phyloP scores from a whole-genome alignment of 92 coral and sea anemone genomes.

The Phymanthus crucifer region DNA sequence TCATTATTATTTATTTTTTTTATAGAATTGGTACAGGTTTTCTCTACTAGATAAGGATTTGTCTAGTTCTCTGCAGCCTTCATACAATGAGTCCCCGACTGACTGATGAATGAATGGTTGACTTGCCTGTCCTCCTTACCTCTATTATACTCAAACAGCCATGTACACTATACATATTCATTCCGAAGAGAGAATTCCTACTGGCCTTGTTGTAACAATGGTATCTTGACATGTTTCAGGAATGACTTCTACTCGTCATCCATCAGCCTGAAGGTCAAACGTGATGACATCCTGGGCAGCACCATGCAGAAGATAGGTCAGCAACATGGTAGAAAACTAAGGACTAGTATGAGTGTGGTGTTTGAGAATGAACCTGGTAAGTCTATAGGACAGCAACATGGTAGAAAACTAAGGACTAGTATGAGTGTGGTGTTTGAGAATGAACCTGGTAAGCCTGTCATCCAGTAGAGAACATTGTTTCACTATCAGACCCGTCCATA shows the following conservation, averaged over 20 bases:
- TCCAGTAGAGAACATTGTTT: no score
- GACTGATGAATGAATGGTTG: no score
- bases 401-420: constrained; percentile 45
- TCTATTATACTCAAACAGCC: no score
- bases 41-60: no score
- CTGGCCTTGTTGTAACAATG: background rate
- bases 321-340: constrained; percentile 45
- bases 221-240: background rate
- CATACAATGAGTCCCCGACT: background rate
- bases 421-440: constrained; percentile 65
- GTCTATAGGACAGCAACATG: background rate
- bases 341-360: constrained; percentile 54
- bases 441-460: constrained; percentile 74
- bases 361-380: constrained; percentile 87
- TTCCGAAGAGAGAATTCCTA: no score
- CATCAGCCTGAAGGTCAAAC: constrained; percentile 47
- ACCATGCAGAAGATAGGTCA: constrained; percentile 68
- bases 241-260: background rate
- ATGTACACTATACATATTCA: no score
- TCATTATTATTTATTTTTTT: no score
- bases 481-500: no score
- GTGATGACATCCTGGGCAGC: constrained; percentile 73
- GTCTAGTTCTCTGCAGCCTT: no score
- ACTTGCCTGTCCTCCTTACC: no score
- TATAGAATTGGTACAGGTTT: no score